Evolutionary conservation across 1,140 invertebrate genomes (phyloP).

Genomic region (Achroia grisella): DNA sequence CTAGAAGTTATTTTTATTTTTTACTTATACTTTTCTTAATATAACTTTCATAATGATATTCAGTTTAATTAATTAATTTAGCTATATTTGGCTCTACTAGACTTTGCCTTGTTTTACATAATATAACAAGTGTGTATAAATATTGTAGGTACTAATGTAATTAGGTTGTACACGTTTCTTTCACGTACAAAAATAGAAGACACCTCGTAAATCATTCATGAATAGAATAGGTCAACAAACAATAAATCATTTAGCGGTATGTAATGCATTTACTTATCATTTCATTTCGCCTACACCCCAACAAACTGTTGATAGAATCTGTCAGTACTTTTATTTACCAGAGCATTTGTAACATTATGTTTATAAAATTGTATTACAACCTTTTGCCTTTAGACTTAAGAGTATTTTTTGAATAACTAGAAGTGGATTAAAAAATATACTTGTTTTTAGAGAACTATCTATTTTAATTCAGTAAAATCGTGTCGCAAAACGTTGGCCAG

Average conservation of each 20-base stretch:
- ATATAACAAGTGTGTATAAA: too few relatives aligned
- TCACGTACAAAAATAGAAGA: too few relatives aligned
- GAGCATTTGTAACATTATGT: slow-evolving; percentile 1
- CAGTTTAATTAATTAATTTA: too few relatives aligned
- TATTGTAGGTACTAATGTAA: too few relatives aligned
- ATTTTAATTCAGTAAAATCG: slow-evolving; percentile 22
- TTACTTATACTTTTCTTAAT: too few relatives aligned
- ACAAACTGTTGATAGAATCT: slow-evolving; percentile 20
- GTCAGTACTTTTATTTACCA: slow-evolving; percentile 17
- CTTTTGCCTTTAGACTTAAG: neutral
- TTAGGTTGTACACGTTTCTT: too few relatives aligned
- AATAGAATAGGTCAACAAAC: neutral
- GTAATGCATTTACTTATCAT: neutral
- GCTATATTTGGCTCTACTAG: too few relatives aligned
- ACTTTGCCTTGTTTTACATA: too few relatives aligned
- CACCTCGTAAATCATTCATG: too few relatives aligned
- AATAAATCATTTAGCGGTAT: slow-evolving; percentile 12
- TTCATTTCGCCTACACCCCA: slow-evolving; percentile 18
- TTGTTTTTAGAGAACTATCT: slow-evolving; percentile 11
- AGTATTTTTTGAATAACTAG: neutral
- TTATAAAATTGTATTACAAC: neutral
- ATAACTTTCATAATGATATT: too few relatives aligned
- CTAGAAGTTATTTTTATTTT: too few relatives aligned
- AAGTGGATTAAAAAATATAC: slow-evolving; percentile 7
- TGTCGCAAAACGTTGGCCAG: neutral